Conservation (phyloP, 1,140 invertebrate species). For the Schlechtendalia chinensis region DNA sequence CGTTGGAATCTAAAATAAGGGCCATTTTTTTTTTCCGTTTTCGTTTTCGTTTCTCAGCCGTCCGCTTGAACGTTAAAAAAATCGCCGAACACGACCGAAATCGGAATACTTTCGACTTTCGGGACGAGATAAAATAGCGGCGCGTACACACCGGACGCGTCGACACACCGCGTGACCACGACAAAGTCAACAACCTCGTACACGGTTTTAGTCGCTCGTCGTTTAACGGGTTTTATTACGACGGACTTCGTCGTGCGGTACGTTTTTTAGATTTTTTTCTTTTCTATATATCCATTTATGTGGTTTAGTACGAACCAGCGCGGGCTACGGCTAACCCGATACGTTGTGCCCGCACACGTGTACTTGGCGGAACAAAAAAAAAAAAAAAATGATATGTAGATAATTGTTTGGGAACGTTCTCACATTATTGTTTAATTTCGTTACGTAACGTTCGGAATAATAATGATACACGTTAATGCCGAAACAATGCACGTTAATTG, state of each 20-base stretch:
- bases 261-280: too few relatives aligned
- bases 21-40: too few relatives aligned
- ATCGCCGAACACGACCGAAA: too few relatives aligned
- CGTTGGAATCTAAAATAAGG: too few relatives aligned
- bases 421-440: not conserved
- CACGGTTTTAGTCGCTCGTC: too few relatives aligned
- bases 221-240: not conserved
- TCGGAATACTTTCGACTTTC: too few relatives aligned
- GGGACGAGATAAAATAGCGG: too few relatives aligned
- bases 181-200: not conserved
- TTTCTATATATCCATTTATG: not conserved
- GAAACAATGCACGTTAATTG: conserved; percentile 12
- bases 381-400: not conserved
- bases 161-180: not conserved
- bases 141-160: too few relatives aligned
- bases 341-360: too few relatives aligned
- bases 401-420: conserved; percentile 37
- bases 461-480: not conserved
- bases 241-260: not conserved
- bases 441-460: conserved; percentile 15
- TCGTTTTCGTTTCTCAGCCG: too few relatives aligned
- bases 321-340: not conserved
- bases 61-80: too few relatives aligned
- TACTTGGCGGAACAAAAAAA: not conserved
- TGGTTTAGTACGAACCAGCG: not conserved